Base-by-base conservation (phyloP, 1,140 invertebrate genomes). In the Caligus rogercresseyi region DNA sequence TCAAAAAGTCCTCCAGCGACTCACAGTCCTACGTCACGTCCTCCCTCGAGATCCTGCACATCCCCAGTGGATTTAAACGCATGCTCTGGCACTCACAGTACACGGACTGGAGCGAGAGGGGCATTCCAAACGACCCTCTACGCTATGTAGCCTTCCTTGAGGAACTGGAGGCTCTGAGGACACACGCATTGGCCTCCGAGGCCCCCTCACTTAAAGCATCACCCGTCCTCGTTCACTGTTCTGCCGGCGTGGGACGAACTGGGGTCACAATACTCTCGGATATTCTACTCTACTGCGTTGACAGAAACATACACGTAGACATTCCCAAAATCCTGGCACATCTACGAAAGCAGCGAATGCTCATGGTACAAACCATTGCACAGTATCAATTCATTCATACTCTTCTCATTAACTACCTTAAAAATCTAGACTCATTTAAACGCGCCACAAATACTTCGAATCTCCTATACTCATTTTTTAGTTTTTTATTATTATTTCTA, bases 321-420 rank as follows among this genome's bases (percentile, higher is more conserved):
- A 43, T 66, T 23, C 64, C 43, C 4, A 59, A 65, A 31, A 83
- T 86, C 0, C 79, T 89, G 24, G 78, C 78, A 24, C 75, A 84
- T 64, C 76, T 89, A 19, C 78, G 89, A 52, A 81, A 87, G 68
- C 87, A 92, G 70, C 75, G 89, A 59, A 87, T 89, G 72, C 79
- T 82, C 67, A 84, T 89, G 73, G 83, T 92, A 54, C 86, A 89
- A 74, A 88, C 86, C 52, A 78, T 89, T 53, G 82, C 85, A 55
- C 88, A 91, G 72, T 93, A 92, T 74, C 81, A 83, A 69, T 90
- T 91, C 72, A 82, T 91, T n/a, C 87, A 91, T 70, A 81, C 81
- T 68, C 76, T 89, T 25, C 76, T 93, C 16, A 82, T 88, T 56
- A 81, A 85, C 66, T 90, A 91, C 73, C 72, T 91, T 51, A 87